A percentile compares a stretch with the other conserved stretches of the same genome.
Evolutionary conservation across 2,888 invertebrate species (phyloP).

Genomic region (Bellardia pandia): DNA sequence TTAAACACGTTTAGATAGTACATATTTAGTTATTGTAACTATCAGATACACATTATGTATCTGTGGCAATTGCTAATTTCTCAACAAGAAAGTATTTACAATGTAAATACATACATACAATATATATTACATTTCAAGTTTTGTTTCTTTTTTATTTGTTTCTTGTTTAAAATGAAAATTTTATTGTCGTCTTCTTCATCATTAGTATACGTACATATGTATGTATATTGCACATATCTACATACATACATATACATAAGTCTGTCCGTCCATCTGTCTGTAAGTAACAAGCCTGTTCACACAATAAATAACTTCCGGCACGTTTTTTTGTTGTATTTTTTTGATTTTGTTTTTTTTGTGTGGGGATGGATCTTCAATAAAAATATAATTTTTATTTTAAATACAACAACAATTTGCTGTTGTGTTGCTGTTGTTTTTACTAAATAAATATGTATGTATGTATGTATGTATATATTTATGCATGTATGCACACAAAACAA

Average conservation of each 20-base stretch:
- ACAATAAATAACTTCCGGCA: constrained; percentile 73
- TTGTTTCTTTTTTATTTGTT: constrained; percentile 15
- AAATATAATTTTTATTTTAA: constrained; percentile 35
- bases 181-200: constrained; percentile 44
- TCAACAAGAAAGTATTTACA: background rate
- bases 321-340: constrained; percentile 33
- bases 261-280: constrained; percentile 18
- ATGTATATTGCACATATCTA: background rate
- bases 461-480: too few species aligned
- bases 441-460: constrained; percentile 5
- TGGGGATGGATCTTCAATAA: constrained; percentile 61
- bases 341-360: constrained; percentile 27
- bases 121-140: constrained; percentile 40
- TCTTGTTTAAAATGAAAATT: constrained; percentile 29
- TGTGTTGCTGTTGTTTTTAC: background rate
- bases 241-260: too few species aligned
- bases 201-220: background rate
- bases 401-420: constrained; percentile 18
- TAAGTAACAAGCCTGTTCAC: constrained; percentile 70
- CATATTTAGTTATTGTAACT: background rate
- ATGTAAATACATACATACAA: background rate
- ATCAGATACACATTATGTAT: constrained; percentile 13
- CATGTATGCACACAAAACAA: constrained; percentile 1
- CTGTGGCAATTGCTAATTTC: constrained; percentile 26
- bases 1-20: constrained; percentile 35